A percentile compares a stretch with the other conserved stretches of the same genome.
These are phyloP conservation scores for Spatulosminthurus flaviceps DNA, from an alignment of 2,888 invertebrate species.

Conservation along the genomic window DNA sequence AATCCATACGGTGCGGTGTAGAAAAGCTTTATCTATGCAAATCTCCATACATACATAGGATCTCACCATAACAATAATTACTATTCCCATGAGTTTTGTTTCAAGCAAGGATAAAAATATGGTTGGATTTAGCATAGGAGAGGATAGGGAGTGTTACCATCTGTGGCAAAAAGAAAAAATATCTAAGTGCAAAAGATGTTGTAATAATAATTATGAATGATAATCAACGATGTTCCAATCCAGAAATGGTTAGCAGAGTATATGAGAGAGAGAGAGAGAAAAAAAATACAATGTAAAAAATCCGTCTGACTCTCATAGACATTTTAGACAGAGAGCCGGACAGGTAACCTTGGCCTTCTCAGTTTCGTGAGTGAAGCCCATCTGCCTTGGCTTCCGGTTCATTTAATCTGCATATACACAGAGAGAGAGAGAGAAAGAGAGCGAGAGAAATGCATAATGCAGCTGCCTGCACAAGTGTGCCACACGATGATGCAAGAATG, in stretches of 20 bases:
- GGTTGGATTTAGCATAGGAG: neutral
- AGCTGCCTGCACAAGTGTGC: slow-evolving; percentile 36
- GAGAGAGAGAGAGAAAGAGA: no score
- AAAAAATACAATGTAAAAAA: neutral
- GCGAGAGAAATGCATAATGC: slow-evolving; percentile 39
- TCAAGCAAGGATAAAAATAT: no score
- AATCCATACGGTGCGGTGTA: no score
- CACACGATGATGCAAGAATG: slow-evolving; percentile 17
- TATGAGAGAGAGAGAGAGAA: neutral
- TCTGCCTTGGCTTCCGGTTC: slow-evolving; percentile 31
- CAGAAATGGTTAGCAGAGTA: neutral
- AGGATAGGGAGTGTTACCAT: neutral
- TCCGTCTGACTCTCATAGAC: neutral
- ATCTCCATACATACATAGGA: no score
- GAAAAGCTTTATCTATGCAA: no score
- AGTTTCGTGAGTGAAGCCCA: slow-evolving; percentile 33
- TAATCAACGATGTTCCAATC: neutral
- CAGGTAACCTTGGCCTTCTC: slow-evolving; percentile 51
- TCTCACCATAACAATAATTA: no score
- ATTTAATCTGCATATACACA: slow-evolving; percentile 28
- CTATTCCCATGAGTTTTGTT: no score
- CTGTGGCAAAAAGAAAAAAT: neutral
- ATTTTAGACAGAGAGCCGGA: neutral
- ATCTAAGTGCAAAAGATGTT: neutral
- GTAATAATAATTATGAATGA: slow-evolving; percentile 13